Conservation (phyloP, 1,140 invertebrate genomes). For the Ladona fulva region DNA sequence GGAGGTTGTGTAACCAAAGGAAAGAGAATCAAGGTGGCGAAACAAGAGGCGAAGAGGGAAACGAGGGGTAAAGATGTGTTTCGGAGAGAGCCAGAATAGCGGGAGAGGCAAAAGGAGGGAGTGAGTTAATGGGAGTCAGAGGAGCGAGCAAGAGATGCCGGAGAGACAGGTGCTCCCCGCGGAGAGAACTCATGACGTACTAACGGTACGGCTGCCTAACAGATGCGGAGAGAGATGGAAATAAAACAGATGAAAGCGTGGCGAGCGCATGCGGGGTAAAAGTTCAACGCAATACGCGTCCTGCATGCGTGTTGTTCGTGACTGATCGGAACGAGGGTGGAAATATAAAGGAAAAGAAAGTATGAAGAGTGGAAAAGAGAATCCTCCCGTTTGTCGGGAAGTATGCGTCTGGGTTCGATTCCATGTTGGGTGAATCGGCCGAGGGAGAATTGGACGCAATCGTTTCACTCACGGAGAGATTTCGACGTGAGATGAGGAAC, state of each 20-base stretch:
- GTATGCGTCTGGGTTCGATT: too few species aligned
- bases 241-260: not conserved
- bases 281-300: not conserved
- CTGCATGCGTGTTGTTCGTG: too few species aligned
- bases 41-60: not conserved
- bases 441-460: too few species aligned
- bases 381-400: too few species aligned
- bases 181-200: not conserved
- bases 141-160: not conserved
- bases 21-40: too few species aligned
- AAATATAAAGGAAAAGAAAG: too few species aligned
- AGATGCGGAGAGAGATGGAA: not conserved
- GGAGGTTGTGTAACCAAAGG: too few species aligned
- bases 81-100: not conserved
- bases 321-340: too few species aligned
- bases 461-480: too few species aligned
- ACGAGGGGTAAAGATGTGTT: not conserved
- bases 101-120: not conserved
- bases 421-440: too few species aligned
- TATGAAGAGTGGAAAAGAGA: too few species aligned
- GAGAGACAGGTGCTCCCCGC: conserved; percentile 5
- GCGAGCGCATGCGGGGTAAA: not conserved
- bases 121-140: not conserved
- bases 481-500: too few species aligned
- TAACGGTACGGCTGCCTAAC: not conserved